Percentiles rank a stretch among this genome's conserved stretches.
Evolutionary conservation across 1,140 invertebrate species (phyloP).

Genomic region (Cecropterus lyciades): DNA sequence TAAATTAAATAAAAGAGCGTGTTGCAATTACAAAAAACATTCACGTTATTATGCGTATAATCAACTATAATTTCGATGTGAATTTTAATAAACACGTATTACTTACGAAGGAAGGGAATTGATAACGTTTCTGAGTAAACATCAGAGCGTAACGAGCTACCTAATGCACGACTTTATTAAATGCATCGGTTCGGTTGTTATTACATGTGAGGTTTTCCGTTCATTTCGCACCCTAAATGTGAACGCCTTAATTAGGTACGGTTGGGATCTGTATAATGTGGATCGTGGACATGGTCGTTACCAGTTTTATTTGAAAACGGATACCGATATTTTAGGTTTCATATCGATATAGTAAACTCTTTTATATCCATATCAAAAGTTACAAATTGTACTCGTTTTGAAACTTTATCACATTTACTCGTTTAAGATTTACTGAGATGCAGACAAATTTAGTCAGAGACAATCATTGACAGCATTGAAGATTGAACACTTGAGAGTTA

Average conservation of each 20-base stretch:
- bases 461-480: no score
- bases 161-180: slow-evolving; percentile 11
- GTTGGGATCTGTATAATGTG: slow-evolving; percentile 53
- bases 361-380: no score
- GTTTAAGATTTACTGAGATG: no score
- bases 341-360: no score
- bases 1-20: not conserved
- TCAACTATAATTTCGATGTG: not conserved
- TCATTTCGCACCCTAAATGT: slow-evolving; percentile 68
- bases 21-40: not conserved
- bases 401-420: no score
- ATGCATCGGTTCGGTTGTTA: slow-evolving; percentile 46
- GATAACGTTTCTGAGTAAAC: slow-evolving; percentile 12
- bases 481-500: no score
- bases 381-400: no score
- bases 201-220: slow-evolving; percentile 58
- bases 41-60: not conserved
- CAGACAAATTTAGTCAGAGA: no score
- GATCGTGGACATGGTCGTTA: no score
- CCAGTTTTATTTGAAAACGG: no score
- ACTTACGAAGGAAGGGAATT: not conserved
- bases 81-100: not conserved
- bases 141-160: slow-evolving; percentile 36
- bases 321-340: no score
- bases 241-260: slow-evolving; percentile 73